phyloP scores from a whole-genome alignment of 2,113 vertebrate genomes.

The Microcebus griseorufus region DNA sequence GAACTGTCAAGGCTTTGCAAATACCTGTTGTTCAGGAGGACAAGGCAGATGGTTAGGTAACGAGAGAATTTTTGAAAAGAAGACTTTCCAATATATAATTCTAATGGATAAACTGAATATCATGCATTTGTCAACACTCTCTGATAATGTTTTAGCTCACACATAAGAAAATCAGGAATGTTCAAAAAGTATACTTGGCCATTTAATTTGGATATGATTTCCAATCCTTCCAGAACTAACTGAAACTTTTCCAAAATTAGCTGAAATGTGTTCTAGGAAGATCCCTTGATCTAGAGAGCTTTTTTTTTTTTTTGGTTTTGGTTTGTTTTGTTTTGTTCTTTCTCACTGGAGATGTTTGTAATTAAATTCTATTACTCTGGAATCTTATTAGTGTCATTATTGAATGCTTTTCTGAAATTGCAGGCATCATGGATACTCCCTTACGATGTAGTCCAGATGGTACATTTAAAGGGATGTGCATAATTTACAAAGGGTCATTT shows the following conservation, averaged over 20 bases:
- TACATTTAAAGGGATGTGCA: constrained; percentile 87
- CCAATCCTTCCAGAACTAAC: background rate
- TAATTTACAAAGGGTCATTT: constrained; percentile 90
- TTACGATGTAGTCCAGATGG: constrained; percentile 85
- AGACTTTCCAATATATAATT: constrained; percentile 40
- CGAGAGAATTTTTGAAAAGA: constrained; percentile 67
- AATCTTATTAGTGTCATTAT: constrained; percentile 85
- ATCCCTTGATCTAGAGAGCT: constrained; percentile 47
- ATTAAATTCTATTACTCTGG: constrained; percentile 84
- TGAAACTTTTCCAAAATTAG: constrained; percentile 36
- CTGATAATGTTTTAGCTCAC: constrained; percentile 62
- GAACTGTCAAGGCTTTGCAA: constrained; percentile 70
- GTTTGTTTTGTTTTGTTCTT: constrained; percentile 42
- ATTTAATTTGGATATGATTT: constrained; percentile 27
- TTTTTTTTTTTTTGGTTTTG: background rate
- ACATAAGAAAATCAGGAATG: constrained; percentile 54
- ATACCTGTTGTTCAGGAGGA: constrained; percentile 73
- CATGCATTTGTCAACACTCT: constrained; percentile 47
- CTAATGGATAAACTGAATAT: constrained; percentile 50
- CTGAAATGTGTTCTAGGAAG: constrained; percentile 69
- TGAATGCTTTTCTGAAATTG: constrained; percentile 83
- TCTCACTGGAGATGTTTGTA: constrained; percentile 78
- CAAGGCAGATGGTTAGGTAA: constrained; percentile 68
- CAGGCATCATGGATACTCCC: constrained; percentile 77
- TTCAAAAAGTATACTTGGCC: constrained; percentile 22